Conservation (phyloP, 2,888 invertebrate genomes). For the Rhamphomyia laevipes region DNA sequence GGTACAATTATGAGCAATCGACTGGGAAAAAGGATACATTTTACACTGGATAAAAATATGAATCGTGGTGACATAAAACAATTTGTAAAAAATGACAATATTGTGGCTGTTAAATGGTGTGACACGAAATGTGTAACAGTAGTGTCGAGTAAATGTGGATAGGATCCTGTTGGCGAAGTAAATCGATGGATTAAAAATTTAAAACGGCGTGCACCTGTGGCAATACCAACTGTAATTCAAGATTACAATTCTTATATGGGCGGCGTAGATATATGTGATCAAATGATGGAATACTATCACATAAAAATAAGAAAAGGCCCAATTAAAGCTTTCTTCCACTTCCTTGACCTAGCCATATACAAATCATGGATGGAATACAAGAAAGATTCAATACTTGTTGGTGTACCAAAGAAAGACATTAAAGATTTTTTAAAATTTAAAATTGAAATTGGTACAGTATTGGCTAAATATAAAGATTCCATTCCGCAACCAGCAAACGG, state of each 20-base stretch:
- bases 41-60: slow-evolving; percentile 4
- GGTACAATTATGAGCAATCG: slow-evolving; percentile 11
- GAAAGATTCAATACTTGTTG: slow-evolving; percentile 2
- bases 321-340: slow-evolving; percentile 12
- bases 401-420: background rate
- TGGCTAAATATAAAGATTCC: background rate
- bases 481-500: background rate
- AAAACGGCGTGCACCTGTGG: slow-evolving; percentile 5
- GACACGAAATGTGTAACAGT: slow-evolving; percentile 11
- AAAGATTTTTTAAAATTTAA: background rate
- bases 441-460: background rate
- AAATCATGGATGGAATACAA: slow-evolving; percentile 11
- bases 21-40: slow-evolving; percentile 3
- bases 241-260: slow-evolving; percentile 9
- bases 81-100: slow-evolving; percentile 9
- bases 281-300: slow-evolving; percentile 11
- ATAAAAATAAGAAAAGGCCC: slow-evolving; percentile 10
- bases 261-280: slow-evolving; percentile 5
- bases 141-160: slow-evolving; percentile 5
- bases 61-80: slow-evolving; percentile 8
- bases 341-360: slow-evolving; percentile 8
- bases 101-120: slow-evolving; percentile 10
- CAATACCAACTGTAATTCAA: slow-evolving; percentile 9
- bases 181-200: slow-evolving; percentile 4
- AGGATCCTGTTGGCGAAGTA: slow-evolving; percentile 7